Percentiles rank a stretch among this genome's conserved stretches.
These are phyloP conservation scores for Itoplectis maculator DNA, from an alignment of 2,888 invertebrate species.

Conservation along the genomic window DNA sequence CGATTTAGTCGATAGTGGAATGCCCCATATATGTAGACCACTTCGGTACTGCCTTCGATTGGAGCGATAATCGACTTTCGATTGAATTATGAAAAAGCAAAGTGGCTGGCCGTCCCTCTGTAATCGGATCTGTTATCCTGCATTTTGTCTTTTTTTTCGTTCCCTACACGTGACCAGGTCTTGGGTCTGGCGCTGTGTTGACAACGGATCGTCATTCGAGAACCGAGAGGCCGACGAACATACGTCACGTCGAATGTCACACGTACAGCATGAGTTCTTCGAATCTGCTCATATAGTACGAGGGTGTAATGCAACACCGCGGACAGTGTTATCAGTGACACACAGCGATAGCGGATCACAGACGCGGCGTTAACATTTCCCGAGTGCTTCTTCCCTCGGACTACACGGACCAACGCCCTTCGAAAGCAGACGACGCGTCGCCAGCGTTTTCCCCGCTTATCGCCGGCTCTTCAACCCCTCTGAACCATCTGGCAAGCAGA, in stretches of 20 bases:
- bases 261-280: too few species aligned
- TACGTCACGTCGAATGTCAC: too few species aligned
- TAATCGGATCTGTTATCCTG: slow-evolving; percentile 30
- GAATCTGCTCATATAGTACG: too few species aligned
- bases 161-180: too few species aligned
- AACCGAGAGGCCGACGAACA: too few species aligned
- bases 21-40: neutral
- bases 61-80: slow-evolving; percentile 7
- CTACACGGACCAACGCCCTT: neutral
- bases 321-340: neutral
- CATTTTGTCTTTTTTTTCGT: neutral
- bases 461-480: slow-evolving; percentile 1
- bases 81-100: slow-evolving; percentile 37
- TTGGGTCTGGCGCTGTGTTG: too few species aligned
- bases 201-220: too few species aligned
- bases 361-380: slow-evolving; percentile 11
- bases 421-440: neutral
- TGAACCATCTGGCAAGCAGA: neutral
- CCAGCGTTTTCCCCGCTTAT: neutral
- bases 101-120: neutral
- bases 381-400: neutral
- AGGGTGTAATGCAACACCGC: too few species aligned
- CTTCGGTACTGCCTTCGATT: too few species aligned
- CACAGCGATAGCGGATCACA: too few species aligned
- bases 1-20: too few species aligned